Percentiles rank a stretch among this genome's conserved stretches.
These are phyloP conservation scores for Drosophila prolongata DNA, from an alignment of 2,888 invertebrate species.

Conservation along the genomic window DNA sequence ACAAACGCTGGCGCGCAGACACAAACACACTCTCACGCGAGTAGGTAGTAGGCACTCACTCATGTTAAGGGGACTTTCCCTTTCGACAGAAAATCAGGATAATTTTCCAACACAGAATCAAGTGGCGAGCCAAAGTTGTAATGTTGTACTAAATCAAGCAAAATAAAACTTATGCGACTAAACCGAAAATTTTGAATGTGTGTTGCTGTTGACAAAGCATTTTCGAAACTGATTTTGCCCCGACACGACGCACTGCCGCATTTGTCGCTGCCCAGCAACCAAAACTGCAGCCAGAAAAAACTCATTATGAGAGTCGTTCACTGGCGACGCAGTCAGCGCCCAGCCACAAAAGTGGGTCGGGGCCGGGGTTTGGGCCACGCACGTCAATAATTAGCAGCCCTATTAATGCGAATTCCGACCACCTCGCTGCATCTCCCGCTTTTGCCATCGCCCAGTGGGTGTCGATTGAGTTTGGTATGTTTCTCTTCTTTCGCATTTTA, in stretches of 20 bases:
- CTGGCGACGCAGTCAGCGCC: slow-evolving; percentile 26
- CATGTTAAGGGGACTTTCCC: slow-evolving; percentile 13
- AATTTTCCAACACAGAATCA: slow-evolving; percentile 34
- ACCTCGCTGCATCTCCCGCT: slow-evolving; percentile 1
- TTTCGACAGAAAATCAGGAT: slow-evolving; percentile 20
- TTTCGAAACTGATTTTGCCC: slow-evolving; percentile 80
- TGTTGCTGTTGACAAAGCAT: slow-evolving; percentile 83
- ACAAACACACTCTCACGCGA: not conserved
- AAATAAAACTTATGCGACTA: slow-evolving; percentile 77
- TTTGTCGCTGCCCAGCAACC: slow-evolving; percentile 41
- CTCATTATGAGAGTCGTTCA: slow-evolving; percentile 65
- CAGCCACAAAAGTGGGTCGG: slow-evolving; percentile 49
- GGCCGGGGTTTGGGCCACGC: slow-evolving; percentile 16
- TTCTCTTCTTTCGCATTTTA: slow-evolving; percentile 47
- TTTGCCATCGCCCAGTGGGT: slow-evolving; percentile 24
- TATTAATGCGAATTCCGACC: slow-evolving; percentile 56
- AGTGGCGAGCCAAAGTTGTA: slow-evolving; percentile 56
- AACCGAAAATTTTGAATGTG: slow-evolving; percentile 81
- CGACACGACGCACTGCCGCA: slow-evolving; percentile 48
- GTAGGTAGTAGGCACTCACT: slow-evolving; percentile 16
- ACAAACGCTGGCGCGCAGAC: not conserved
- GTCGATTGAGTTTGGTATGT: slow-evolving; percentile 42
- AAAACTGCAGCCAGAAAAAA: slow-evolving; percentile 48
- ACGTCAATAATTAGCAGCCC: slow-evolving; percentile 74
- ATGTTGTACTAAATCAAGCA: slow-evolving; percentile 60